Base-by-base conservation (phyloP, 2,113 vertebrate species). In the Takifugu bimaculatus region DNA sequence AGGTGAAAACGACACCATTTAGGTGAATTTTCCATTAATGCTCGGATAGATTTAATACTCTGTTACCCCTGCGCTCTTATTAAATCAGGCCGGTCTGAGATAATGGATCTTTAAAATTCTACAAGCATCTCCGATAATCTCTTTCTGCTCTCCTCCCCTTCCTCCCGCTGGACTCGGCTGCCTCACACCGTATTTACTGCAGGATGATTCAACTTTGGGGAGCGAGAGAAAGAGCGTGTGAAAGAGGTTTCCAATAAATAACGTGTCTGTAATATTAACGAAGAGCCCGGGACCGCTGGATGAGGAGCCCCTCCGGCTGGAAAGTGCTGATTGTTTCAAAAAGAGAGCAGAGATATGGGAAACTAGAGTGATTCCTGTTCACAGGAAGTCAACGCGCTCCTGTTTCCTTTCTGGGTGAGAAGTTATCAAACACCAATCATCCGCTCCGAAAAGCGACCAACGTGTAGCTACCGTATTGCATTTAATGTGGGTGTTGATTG, bases 51-150 rank as follows among this genome's bases (percentile, higher is more conserved):
- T 88, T 80, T 81, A 83, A 82, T 78, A 79, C 72, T 79, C 66
- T 70, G 60, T 28, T 70, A 67, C 82, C 75, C 72, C 71, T 65
- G 51, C 50, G 63, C 72, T 77, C 74, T 85, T 87, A 88, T 85
- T 90, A 85, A 89, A 82, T 87, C 80, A 78, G 82, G 59, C 63
- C 74, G 75, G 75, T 85, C 83, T 82, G 74, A 87, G 79, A 83
- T 88, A 87, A 89, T 87, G 77, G 84, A 84, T 87, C 78, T 77
- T 86, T 87, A 84, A 84, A 87, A 88, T 88, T 88, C 87, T 65
- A 83, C 84, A 69, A 73, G 77, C 77, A 72, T 70, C 74, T 74
- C 74, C 28, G 50, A 55, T 80, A 79, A 80, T 80, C 83, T 82
- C 73, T 63, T 70, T 65, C 65, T 26, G 14, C 56, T 66, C 71